These are phyloP conservation scores for Gambusia affinis DNA, from an alignment of 2,113 vertebrate species.

Conservation along the genomic window DNA sequence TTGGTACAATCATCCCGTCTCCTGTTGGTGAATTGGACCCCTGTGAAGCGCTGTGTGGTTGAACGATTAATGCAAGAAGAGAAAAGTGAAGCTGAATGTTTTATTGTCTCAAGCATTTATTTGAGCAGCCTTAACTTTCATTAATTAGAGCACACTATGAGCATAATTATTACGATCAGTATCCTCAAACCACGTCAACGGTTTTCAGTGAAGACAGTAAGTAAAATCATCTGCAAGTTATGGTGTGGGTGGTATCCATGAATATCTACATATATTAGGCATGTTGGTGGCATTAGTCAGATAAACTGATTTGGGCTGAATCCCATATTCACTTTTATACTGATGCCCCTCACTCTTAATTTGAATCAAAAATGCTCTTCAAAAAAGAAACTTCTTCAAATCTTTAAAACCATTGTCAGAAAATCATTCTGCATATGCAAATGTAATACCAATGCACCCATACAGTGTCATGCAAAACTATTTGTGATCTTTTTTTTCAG, in stretches of 20 bases:
- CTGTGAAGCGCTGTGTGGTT: conserved; percentile 41
- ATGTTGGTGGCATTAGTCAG: background rate
- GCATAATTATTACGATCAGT: background rate
- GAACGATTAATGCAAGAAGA: conserved; percentile 32
- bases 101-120: conserved; percentile 10
- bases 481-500: background rate
- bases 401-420: background rate
- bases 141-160: background rate
- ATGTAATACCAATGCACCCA: background rate
- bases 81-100: conserved; percentile 20
- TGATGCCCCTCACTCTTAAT: background rate
- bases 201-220: background rate
- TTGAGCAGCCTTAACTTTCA: conserved; percentile 2
- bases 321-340: background rate
- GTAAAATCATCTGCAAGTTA: background rate
- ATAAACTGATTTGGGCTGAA: background rate
- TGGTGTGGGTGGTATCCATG: background rate
- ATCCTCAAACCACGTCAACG: background rate
- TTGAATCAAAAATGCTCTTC: background rate
- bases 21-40: conserved; percentile 16
- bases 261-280: background rate
- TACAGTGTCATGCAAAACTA: background rate
- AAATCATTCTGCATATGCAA: background rate
- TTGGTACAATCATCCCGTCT: conserved; percentile 50
- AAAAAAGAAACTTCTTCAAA: background rate